Evolutionary conservation across 2,113 vertebrate genomes (phyloP), one percentile per base, ranked within the genome.

Genomic region (Anas platyrhynchos): DNA sequence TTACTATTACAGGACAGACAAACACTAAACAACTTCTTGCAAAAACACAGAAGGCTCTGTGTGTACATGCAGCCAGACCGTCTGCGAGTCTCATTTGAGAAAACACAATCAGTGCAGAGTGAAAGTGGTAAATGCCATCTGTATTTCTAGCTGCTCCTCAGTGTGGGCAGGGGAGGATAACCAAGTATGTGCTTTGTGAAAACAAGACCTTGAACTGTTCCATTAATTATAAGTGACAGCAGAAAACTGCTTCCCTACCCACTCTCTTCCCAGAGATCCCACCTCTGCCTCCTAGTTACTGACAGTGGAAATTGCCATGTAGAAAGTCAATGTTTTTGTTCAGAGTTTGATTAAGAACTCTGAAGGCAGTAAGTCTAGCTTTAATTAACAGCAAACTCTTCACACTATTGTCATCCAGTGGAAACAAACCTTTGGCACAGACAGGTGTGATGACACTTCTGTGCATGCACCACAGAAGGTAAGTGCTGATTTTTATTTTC

Each of bases 261-360:
- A 0, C n/a, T 81, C 13, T 16, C 7, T 75, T 93, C 52, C 59
- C 73, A 5, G 5, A 38, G 65, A 32, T 25, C 76, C 14, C 66
- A 95, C 15, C 44, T 71, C 67, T 83, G 36, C 26, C 31, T 95
- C 20, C 48, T 86, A 21, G 67, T 84, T 71, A 38, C 56, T 74
- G 38, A 78, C 52, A 82, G 41, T 61, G 34, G 54, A 83, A 61
- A 56, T 59, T 65, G 74, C 34, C 56, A 59, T 34, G 48, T 11
- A 80, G 58, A 56, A 68, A 86, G 38, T 65, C 74, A 77, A 75
- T 23, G 2, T 14, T 50, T 91, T 91, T 92, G 16, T 22, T 85
- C 69, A 56, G 52, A 89, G 16, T 34, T 61, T 87, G 61, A 91
- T 78, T 68, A 65, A 89, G 91, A 94, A 68, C 75, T 84, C n/a